Conservation (phyloP, 2,113 vertebrate species). For the Oncorhynchus kisutch region DNA sequence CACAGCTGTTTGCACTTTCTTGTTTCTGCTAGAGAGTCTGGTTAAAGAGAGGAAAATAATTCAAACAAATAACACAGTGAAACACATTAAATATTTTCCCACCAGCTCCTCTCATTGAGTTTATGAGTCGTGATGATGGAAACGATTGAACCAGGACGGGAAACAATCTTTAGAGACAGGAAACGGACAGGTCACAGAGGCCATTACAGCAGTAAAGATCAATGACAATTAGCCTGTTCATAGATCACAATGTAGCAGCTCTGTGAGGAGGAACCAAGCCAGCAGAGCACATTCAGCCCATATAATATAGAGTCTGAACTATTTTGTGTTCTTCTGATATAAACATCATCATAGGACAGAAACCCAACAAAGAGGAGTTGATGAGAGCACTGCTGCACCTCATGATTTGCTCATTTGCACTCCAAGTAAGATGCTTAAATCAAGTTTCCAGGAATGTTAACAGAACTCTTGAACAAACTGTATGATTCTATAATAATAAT, state of each 20-base stretch:
- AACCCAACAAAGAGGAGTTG: conserved; percentile 38
- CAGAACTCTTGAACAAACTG: background rate
- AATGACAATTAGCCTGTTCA: conserved; percentile 66
- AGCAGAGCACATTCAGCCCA: conserved; percentile 43
- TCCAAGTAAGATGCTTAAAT: background rate
- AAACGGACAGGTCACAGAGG: conserved; percentile 53
- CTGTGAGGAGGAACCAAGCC: conserved; percentile 57
- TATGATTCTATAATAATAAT: too few species aligned
- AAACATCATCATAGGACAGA: conserved; percentile 31
- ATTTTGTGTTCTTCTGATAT: conserved; percentile 16
- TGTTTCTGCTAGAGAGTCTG: conserved; percentile 25
- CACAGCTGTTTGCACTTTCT: conserved; percentile 57
- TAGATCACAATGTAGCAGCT: conserved; percentile 62
- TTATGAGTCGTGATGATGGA: conserved; percentile 30
- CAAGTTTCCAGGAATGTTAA: background rate
- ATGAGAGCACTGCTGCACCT: background rate
- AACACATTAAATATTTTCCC: conserved; percentile 34
- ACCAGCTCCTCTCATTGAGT: conserved; percentile 8
- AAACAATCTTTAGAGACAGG: conserved; percentile 61
- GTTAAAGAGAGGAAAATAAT: conserved; percentile 40
- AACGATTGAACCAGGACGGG: conserved; percentile 39
- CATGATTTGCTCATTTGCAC: too few species aligned
- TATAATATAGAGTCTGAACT: conserved; percentile 35
- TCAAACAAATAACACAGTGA: conserved; percentile 40
- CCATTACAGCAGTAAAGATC: conserved; percentile 48